Conservation (phyloP, 2,113 vertebrate genomes). For the Gnathonemus longibarbis region DNA sequence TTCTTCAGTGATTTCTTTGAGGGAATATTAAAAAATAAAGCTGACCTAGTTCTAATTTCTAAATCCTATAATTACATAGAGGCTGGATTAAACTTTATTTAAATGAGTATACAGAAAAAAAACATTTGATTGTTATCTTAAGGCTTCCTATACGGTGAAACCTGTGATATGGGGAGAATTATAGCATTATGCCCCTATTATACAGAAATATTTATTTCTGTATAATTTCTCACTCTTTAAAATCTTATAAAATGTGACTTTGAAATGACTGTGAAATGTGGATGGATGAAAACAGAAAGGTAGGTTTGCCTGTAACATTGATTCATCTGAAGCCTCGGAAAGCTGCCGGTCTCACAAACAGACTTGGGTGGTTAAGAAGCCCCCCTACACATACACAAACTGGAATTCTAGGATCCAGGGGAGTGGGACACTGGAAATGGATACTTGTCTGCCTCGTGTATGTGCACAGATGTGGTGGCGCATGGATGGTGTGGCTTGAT, state of each 20-base stretch:
- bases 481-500: neutral
- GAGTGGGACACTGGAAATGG: neutral
- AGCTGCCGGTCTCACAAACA: neutral
- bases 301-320: neutral
- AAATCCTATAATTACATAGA: slow-evolving; percentile 4
- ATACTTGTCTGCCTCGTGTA: neutral
- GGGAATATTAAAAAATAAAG: neutral
- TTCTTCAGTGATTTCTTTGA: slow-evolving; percentile 14
- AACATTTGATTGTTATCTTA: neutral
- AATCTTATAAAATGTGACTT: neutral
- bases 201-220: neutral
- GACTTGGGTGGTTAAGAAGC: neutral
- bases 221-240: neutral
- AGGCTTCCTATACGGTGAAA: neutral
- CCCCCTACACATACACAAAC: neutral
- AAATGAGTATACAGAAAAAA: neutral
- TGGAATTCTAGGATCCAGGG: too few species aligned
- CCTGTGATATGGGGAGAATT: neutral
- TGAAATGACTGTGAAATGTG: neutral
- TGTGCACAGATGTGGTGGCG: neutral
- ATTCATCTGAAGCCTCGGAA: neutral
- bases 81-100: neutral
- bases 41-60: neutral
- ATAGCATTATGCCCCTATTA: neutral
- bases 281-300: neutral